A percentile compares a stretch with the other conserved stretches of the same genome.
Conservation (phyloP, 2,888 invertebrate genomes). For the Choreutis nemorana region DNA sequence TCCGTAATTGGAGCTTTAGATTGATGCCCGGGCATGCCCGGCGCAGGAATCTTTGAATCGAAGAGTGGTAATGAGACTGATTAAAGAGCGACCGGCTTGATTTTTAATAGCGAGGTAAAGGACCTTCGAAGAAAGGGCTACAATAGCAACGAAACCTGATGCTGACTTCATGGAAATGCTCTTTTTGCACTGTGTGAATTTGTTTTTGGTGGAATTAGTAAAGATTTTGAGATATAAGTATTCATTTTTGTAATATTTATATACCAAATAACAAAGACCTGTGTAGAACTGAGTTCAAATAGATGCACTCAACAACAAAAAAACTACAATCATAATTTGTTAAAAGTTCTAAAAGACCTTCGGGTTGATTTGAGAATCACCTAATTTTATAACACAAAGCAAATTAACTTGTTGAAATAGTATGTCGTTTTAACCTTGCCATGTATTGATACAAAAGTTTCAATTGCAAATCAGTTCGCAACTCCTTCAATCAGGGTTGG, state of each 20-base stretch:
- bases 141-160: conserved; percentile 5
- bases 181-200: conserved; percentile 14
- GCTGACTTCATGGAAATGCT: conserved; percentile 4
- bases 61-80: conserved; percentile 15
- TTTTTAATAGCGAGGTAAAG: conserved; percentile 5
- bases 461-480: conserved; percentile 13
- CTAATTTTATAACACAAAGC: conserved; percentile 16
- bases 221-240: too few species aligned
- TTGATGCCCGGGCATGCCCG: conserved; percentile 10
- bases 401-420: too few species aligned
- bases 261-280: too few species aligned
- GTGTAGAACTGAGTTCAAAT: too few species aligned
- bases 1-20: conserved; percentile 12
- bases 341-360: too few species aligned
- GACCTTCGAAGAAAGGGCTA: neutral
- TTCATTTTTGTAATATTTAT: too few species aligned
- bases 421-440: too few species aligned
- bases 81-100: conserved; percentile 7
- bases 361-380: conserved; percentile 8
- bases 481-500: conserved; percentile 21
- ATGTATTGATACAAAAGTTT: too few species aligned
- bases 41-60: conserved; percentile 13
- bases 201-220: too few species aligned
- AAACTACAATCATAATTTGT: too few species aligned
- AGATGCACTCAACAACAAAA: too few species aligned